Evolutionary conservation across 2,888 invertebrate genomes (phyloP).

Genomic region (Agonopterix subpropinquella): DNA sequence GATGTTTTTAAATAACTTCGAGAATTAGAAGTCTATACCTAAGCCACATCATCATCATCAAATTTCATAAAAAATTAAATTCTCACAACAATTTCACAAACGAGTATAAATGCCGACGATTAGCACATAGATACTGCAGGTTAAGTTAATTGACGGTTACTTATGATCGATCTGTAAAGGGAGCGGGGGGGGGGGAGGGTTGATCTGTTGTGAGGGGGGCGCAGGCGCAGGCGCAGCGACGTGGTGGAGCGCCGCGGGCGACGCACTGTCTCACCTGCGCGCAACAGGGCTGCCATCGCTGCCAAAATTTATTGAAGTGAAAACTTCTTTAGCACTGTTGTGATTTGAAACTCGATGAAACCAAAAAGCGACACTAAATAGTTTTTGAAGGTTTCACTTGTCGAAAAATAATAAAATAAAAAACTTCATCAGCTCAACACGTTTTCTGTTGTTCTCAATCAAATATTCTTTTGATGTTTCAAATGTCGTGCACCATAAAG

Average conservation of each 20-base stretch:
- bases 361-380: no score
- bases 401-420: no score
- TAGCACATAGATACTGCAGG: constrained; percentile 44
- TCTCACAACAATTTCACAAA: constrained; percentile 18
- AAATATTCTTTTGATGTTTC: no score
- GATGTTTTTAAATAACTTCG: no score
- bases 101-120: constrained; percentile 22
- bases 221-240: constrained; percentile 47
- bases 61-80: constrained; percentile 1
- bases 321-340: no score
- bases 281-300: constrained; percentile 37
- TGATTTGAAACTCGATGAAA: no score
- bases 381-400: no score
- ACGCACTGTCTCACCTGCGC: constrained; percentile 62
- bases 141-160: constrained; percentile 61
- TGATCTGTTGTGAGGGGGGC: constrained; percentile 17
- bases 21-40: no score
- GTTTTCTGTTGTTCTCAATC: no score
- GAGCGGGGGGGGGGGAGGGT: constrained; percentile 4
- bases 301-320: neutral
- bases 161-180: constrained; percentile 48
- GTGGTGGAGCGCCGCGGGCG: constrained; percentile 56
- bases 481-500: no score
- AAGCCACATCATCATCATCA: no score
- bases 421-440: no score